These are phyloP conservation scores for Zaprionus gabonicus DNA, from an alignment of 1,140 invertebrate species.

Conservation along the genomic window DNA sequence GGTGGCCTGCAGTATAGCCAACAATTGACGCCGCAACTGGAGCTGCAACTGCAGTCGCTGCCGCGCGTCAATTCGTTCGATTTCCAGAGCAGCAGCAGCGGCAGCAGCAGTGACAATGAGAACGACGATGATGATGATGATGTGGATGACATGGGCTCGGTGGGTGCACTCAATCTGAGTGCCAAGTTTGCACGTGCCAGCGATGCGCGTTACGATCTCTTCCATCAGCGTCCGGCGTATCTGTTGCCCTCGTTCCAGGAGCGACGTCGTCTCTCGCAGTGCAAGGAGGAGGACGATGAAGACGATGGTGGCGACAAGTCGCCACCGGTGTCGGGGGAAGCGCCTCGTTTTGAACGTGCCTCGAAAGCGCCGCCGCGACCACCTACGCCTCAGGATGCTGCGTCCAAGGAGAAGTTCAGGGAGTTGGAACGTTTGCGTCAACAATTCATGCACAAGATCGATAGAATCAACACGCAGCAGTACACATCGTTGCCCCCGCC, in stretches of 20 bases:
- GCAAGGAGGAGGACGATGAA: conserved; percentile 92
- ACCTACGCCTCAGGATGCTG: conserved; percentile 68
- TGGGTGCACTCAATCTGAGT: conserved; percentile 54
- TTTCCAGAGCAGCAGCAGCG: conserved; percentile 71
- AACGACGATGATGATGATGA: conserved; percentile 50
- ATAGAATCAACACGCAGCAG: conserved; percentile 74
- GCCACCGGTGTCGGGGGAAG: conserved; percentile 29
- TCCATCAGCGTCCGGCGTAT: conserved; percentile 77
- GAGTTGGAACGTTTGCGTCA: conserved; percentile 76
- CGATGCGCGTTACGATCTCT: conserved; percentile 58
- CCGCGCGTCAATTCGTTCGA: conserved; percentile 71
- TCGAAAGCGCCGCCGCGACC: conserved; percentile 73
- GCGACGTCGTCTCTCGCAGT: conserved; percentile 90
- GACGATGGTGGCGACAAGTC: conserved; percentile 84
- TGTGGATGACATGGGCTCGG: conserved; percentile 35
- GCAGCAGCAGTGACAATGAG: conserved; percentile 66
- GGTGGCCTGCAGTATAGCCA: conserved; percentile 43
- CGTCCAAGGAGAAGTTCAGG: conserved; percentile 75
- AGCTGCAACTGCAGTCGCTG: conserved; percentile 50
- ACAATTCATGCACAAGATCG: conserved; percentile 83
- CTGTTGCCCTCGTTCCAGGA: conserved; percentile 86
- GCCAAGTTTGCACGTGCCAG: conserved; percentile 51
- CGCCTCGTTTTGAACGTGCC: conserved; percentile 49
- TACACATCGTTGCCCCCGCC: conserved; percentile 61
- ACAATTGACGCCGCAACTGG: conserved; percentile 34